A percentile compares a stretch with the other conserved stretches of the same genome.
Conservation (phyloP, 1,140 invertebrate genomes). For the Callitettix versicolor region DNA sequence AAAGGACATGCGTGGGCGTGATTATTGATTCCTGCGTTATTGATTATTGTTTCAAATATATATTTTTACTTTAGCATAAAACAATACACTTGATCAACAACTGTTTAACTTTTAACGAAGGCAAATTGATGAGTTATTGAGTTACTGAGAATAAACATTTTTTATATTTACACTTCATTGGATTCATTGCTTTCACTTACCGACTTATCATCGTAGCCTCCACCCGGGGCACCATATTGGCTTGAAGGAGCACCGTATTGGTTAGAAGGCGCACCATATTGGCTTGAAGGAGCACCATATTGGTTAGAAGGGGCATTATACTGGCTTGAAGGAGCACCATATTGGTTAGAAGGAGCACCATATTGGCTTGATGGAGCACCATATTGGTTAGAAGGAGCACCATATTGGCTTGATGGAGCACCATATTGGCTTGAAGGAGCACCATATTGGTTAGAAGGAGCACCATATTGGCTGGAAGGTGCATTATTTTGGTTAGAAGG, state of each 20-base stretch:
- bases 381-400: background rate
- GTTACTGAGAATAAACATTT: too few species aligned
- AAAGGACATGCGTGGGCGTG: too few species aligned
- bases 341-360: conserved; percentile 20
- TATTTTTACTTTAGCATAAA: too few species aligned
- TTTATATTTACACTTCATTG: too few species aligned
- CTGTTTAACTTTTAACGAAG: too few species aligned
- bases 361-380: conserved; percentile 3
- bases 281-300: conserved; percentile 18
- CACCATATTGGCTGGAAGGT: background rate
- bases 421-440: conserved; percentile 14
- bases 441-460: background rate
- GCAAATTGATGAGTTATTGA: too few species aligned
- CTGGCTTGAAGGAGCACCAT: conserved; percentile 25
- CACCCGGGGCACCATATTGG: conserved; percentile 13
- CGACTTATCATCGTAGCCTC: background rate
- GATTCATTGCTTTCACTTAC: too few species aligned
- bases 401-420: conserved; percentile 1
- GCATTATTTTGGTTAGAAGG: conserved; percentile 16
- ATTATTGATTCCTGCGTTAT: too few species aligned
- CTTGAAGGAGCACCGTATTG: conserved; percentile 2
- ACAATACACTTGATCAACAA: too few species aligned
- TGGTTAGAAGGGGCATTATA: conserved; percentile 26
- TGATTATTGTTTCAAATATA: too few species aligned
- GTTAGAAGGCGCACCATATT: conserved; percentile 11